Base-by-base conservation (phyloP, 2,888 invertebrate species). In the Meliscaeva auricollis region DNA sequence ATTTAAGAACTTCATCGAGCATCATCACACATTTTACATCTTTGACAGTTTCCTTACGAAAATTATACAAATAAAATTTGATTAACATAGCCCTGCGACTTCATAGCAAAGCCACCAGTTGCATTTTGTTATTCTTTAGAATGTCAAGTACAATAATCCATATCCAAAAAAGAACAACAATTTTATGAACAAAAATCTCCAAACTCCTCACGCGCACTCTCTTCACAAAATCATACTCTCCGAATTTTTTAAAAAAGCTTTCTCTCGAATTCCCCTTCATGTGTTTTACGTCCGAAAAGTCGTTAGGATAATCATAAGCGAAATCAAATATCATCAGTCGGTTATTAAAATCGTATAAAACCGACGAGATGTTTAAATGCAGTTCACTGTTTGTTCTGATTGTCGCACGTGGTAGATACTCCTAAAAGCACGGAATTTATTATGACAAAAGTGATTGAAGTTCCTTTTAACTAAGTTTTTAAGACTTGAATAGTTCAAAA, bases 301-400 rank as follows among this genome's bases (percentile, higher is more conserved):
- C 66, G 66, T 66, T 66, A 66, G 32, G 32, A 50, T 30, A 50
- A 66, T 66, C 35, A 66, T 35, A 66, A 66, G 66, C 11, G n/a
- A 66, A 66, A 66, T 66, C 66, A 50, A 66, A 66, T 32, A 46
- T 32, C 35, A 20, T 66, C 66, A 66, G 46, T 66, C 48, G 66
- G 48, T 66, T 50, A 66, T 35, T 50, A 32, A 66, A 66, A 66
- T 66, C 48, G n/a, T 66, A 66, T 50, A 66, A 66, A 66, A 48
- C 66, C 50, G 50, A 17, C 48, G 30, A 48, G 9, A 13, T 35
- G 7, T 32, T 35, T 15, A 35, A 50, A 50, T 35, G 32, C 22
- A 32, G 66, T 50, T 66, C 48, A 50, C 30, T 48, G 22, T 66
- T 50, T 20, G 58, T 38, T 58, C 35, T 38, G 58, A 38, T 20